A percentile compares a stretch with the other conserved stretches of the same genome.
Conservation (phyloP, 2,797 vertebrate species). For the Pipistrellus pipistrellus region DNA sequence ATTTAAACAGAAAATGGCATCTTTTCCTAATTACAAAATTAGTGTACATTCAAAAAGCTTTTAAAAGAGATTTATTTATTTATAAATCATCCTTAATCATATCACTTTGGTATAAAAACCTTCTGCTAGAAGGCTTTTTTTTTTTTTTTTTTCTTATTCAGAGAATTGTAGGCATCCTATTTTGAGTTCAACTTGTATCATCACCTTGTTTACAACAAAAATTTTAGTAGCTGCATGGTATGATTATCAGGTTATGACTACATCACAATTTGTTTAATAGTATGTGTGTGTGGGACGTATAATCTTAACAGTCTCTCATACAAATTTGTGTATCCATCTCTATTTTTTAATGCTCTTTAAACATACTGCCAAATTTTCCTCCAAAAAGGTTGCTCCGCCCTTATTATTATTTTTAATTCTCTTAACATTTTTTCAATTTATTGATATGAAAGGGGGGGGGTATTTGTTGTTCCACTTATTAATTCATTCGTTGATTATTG, state of each 20-base stretch:
- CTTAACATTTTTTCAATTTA: not conserved
- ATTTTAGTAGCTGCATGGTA: not conserved
- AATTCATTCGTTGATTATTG: not conserved
- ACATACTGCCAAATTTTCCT: not conserved
- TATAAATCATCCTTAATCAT: slow-evolving; percentile 9
- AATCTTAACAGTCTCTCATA: not conserved
- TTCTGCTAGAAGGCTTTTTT: not conserved
- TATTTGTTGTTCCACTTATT: not conserved
- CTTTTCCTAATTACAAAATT: slow-evolving; percentile 32
- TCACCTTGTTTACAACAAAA: not conserved
- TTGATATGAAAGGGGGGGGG: not conserved
- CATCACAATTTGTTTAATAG: not conserved
- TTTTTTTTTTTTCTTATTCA: not conserved
- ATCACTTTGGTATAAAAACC: not conserved
- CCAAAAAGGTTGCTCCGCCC: not conserved
- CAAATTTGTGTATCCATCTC: not conserved
- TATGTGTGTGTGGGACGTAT: not conserved
- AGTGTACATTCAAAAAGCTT: not conserved
- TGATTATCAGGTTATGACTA: not conserved
- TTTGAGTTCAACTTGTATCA: not conserved
- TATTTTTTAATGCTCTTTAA: slow-evolving; percentile 14
- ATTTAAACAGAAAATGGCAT: not conserved
- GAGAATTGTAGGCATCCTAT: not conserved
- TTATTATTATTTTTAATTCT: slow-evolving; percentile 23
- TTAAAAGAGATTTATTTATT: not conserved